These are phyloP conservation scores for Furcula furcula DNA, from an alignment of 2,888 invertebrate species.

Conservation along the genomic window DNA sequence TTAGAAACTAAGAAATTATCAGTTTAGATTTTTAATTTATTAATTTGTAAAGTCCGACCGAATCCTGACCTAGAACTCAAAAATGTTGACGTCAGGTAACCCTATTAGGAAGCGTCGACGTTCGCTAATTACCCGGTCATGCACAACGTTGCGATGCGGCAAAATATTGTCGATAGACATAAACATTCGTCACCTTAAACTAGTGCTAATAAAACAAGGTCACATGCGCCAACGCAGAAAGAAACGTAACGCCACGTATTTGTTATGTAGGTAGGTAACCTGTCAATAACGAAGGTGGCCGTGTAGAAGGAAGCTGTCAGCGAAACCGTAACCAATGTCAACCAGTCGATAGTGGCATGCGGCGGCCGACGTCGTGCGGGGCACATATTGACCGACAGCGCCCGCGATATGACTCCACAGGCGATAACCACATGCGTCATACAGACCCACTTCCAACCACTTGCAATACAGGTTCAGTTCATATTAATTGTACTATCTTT, in stretches of 20 bases:
- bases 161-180: slow-evolving; percentile 9
- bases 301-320: slow-evolving; percentile 53
- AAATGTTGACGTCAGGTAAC: too few species aligned
- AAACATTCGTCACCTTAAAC: slow-evolving; percentile 33
- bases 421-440: slow-evolving; percentile 32
- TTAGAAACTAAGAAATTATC: too few species aligned
- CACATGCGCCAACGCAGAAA: slow-evolving; percentile 12
- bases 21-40: too few species aligned
- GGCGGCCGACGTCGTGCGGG: slow-evolving; percentile 18
- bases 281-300: slow-evolving; percentile 48
- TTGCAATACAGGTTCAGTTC: slow-evolving; percentile 34
- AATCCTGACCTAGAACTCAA: too few species aligned
- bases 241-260: slow-evolving; percentile 35
- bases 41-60: too few species aligned
- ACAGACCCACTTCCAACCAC: slow-evolving; percentile 36
- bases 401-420: slow-evolving; percentile 40
- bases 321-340: slow-evolving; percentile 60
- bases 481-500: too few species aligned
- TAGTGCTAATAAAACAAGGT: slow-evolving; percentile 34
- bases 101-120: too few species aligned
- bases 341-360: slow-evolving; percentile 32
- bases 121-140: slow-evolving; percentile 6
- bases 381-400: slow-evolving; percentile 48
- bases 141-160: slow-evolving; percentile 4
- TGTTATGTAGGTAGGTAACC: slow-evolving; percentile 34